Conservation (phyloP, 2,888 invertebrate genomes). For the Heteromurus nitidus region DNA sequence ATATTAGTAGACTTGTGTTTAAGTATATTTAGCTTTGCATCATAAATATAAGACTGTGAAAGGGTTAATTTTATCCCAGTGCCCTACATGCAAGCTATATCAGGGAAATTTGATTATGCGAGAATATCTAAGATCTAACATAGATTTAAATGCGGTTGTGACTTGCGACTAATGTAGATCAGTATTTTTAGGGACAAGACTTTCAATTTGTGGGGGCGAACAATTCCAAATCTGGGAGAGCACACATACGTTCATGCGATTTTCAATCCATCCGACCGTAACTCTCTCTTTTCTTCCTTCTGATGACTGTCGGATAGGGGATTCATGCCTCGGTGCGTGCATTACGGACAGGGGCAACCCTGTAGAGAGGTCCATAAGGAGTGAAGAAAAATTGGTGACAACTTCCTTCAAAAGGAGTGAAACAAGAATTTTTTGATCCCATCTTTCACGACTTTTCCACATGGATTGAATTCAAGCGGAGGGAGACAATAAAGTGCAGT, state of each 20-base stretch:
- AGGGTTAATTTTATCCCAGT: too few relatives aligned
- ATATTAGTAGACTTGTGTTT: too few relatives aligned
- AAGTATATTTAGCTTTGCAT: too few relatives aligned
- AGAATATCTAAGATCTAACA: too few relatives aligned
- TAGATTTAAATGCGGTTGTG: too few relatives aligned
- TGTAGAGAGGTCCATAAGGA: constrained; percentile 45
- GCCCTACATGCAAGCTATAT: too few relatives aligned
- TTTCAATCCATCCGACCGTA: not conserved
- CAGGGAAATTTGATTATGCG: too few relatives aligned
- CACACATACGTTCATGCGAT: not conserved
- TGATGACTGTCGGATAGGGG: constrained; percentile 39
- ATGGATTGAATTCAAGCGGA: constrained; percentile 61
- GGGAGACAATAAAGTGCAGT: constrained; percentile 57
- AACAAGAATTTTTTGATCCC: constrained; percentile 57
- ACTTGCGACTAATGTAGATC: too few relatives aligned
- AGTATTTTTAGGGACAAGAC: too few relatives aligned
- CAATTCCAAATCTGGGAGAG: not conserved
- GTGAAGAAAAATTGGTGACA: constrained; percentile 57
- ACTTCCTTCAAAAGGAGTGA: constrained; percentile 40
- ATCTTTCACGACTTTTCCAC: constrained; percentile 63
- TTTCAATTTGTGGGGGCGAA: too few relatives aligned
- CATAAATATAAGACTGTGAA: too few relatives aligned
- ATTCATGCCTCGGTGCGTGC: constrained; percentile 43
- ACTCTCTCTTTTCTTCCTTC: not conserved
- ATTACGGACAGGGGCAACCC: constrained; percentile 47